Base-by-base conservation (phyloP, 1,140 invertebrate species). In the Lamellibrachia luymesi region DNA sequence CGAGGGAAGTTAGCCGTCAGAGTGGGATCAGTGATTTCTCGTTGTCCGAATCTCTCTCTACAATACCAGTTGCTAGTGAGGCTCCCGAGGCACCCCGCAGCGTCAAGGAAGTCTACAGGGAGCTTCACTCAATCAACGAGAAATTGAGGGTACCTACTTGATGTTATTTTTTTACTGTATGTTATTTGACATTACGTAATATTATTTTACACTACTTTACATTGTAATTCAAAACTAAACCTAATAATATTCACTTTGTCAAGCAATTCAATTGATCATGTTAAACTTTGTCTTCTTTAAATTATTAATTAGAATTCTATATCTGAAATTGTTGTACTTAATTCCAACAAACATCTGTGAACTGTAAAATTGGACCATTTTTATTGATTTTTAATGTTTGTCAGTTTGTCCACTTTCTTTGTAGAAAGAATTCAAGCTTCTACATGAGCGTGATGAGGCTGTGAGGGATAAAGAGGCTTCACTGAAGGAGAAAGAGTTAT, bases 381-480 rank as follows among this genome's bases (percentile, higher is more conserved):
- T 38, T 38, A 38, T 38, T 38, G 38, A 38, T 8, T 80, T 80
- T 80, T 22, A 80, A 22, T 10, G 8, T 22, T 80, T 80, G 64
- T 22, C 64, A 80, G 13, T 80, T 80, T 80, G 64, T 22, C 64
- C 64, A 80, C 38, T 80, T 17, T 80, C 64, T 91, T 91, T 91
- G 6, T 51, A 91, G 90, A 91, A 51, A 91, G 90, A 91, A 91
- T 91, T 91, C 50, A 91, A 91, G 27, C 38, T 91, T 38, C 90
- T 91, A 13, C 90, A 91, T 91, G 49, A 91, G n/a, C 6, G 90
- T 13, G 90, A 91, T 2, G 49, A 50, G 13, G 90, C 22, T 13
- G 6, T 91, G 13, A 91, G 50, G 50, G 49, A 91, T 2, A 91
- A n/a, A n/a, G 90, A 91, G 38, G 50, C 10, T 50, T 91, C 90